Evolutionary conservation across 2,888 invertebrate genomes (phyloP), one percentile per base, ranked within the genome.

Genomic region (Rotaria macrura): DNA sequence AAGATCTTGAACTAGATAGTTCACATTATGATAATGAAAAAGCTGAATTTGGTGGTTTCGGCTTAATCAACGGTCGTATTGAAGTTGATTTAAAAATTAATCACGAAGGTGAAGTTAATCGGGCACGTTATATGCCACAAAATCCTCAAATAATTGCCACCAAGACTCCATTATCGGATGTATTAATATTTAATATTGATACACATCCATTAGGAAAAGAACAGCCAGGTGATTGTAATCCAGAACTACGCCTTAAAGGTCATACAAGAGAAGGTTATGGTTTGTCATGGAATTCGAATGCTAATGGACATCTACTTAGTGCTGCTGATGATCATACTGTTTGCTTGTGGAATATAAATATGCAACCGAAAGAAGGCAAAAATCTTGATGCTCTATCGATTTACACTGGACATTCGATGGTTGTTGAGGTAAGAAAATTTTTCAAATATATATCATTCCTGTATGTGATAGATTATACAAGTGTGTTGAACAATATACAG

Each of bases 51-150:
- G 99, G 99, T 87, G 99, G 99, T 0, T 99, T 99, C 91, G 99
- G 99, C 20, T 97, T 97, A 0, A 97, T 99, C 38, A 96, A 96
- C 86, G 99, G 98, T 14, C 99, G 99, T 92, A 98, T 99, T 88
- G 99, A 99, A 91, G 98, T 99, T 88, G 99, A 99, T 91, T 99
- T 99, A 85, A 98, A 98, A 92, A 99, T 99, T 88, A 99, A 99
- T 91, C 99, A 99, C 89, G 99, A 99, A 90, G 99, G 99, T 0
- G 99, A 99, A 91, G 99, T 99, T 40, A 99, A 99, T 91, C 92
- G 99, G 87, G 99, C 99, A 0, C 93, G 99, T 79, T 99, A 96
- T 90, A 99, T 99, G 99, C 99, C 99, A 0, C 99, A 99, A 92
- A 99, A 99, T 92, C 97, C 98, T 0, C 96, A 96, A 89, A 97